phyloP scores from a whole-genome alignment of 1,140 invertebrate species.

The Teleopsis dalmanni region DNA sequence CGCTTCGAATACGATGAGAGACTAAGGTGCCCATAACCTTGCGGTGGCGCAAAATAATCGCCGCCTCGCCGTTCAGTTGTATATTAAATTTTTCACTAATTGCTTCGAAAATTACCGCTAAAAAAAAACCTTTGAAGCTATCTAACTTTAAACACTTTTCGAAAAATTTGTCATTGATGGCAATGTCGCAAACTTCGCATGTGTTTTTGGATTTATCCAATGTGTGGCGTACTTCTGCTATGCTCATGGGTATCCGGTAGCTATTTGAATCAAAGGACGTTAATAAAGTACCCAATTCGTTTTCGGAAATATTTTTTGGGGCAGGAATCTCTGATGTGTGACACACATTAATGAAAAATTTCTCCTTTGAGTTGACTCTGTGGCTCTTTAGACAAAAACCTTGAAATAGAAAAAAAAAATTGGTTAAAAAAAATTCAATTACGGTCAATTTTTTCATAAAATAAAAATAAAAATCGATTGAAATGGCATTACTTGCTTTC shows the following conservation, averaged over 20 bases:
- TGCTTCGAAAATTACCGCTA: conserved; percentile 67
- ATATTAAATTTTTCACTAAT: conserved; percentile 66
- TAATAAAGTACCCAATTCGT: conserved; percentile 62
- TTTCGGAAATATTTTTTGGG: conserved; percentile 72
- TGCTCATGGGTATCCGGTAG: conserved; percentile 80
- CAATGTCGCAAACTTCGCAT: conserved; percentile 68
- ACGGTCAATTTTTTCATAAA: not conserved
- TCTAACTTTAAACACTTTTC: conserved; percentile 58
- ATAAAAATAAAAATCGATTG: too few species aligned
- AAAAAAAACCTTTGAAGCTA: conserved; percentile 66
- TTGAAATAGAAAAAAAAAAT: conserved; percentile 33
- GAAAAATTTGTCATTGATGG: conserved; percentile 66
- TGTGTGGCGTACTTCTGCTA: conserved; percentile 70
- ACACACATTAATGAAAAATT: conserved; percentile 76
- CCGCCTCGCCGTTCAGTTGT: conserved; percentile 54
- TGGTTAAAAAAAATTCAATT: conserved; percentile 2
- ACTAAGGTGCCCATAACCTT: conserved; percentile 65
- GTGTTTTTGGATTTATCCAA: conserved; percentile 66
- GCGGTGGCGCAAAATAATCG: conserved; percentile 52
- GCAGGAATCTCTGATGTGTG: conserved; percentile 65
- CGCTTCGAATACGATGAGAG: conserved; percentile 61
- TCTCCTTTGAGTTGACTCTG: conserved; percentile 57
- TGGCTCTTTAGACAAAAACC: conserved; percentile 79
- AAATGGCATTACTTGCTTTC: too few species aligned
- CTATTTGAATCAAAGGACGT: conserved; percentile 61